These are phyloP conservation scores for Limulus polyphemus DNA, from an alignment of 2,888 invertebrate species.

Conservation along the genomic window DNA sequence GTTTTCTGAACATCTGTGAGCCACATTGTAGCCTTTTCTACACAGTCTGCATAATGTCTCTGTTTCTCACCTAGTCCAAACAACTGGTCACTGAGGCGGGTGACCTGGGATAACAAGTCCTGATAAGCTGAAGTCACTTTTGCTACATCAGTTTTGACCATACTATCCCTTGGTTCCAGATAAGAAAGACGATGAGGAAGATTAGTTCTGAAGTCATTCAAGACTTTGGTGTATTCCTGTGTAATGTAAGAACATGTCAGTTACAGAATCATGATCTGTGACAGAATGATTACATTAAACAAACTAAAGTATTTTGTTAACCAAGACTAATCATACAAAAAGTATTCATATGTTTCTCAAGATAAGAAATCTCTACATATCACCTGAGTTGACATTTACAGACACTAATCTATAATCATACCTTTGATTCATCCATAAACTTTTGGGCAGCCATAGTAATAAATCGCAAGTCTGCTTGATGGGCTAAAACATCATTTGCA, in stretches of 20 bases:
- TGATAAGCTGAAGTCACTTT: slow-evolving; percentile 51
- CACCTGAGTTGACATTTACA: too few species aligned
- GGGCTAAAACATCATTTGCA: slow-evolving; percentile 83
- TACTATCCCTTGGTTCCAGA: slow-evolving; percentile 58
- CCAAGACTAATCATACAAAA: too few species aligned
- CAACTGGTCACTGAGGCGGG: slow-evolving; percentile 65
- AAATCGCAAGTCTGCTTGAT: slow-evolving; percentile 87
- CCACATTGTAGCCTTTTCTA: slow-evolving; percentile 70
- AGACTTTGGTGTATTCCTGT: slow-evolving; percentile 57
- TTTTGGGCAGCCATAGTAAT: slow-evolving; percentile 94
- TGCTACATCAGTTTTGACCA: slow-evolving; percentile 63
- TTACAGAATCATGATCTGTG: too few species aligned
- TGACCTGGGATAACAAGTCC: slow-evolving; percentile 67
- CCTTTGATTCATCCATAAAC: slow-evolving; percentile 85
- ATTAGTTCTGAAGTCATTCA: slow-evolving; percentile 76
- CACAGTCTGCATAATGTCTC: slow-evolving; percentile 65
- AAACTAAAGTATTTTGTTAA: too few species aligned
- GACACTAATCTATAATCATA: too few species aligned
- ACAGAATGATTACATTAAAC: too few species aligned
- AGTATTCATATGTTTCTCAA: too few species aligned
- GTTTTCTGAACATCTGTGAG: slow-evolving; percentile 63
- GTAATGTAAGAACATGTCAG: too few species aligned
- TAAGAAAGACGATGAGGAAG: slow-evolving; percentile 60
- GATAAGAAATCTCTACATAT: too few species aligned
- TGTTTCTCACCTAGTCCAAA: slow-evolving; percentile 64